Percentiles rank a stretch among this genome's conserved stretches.
These are phyloP conservation scores for Scaptodrosophila lebanonensis DNA, from an alignment of 1,140 invertebrate species.

Conservation along the genomic window DNA sequence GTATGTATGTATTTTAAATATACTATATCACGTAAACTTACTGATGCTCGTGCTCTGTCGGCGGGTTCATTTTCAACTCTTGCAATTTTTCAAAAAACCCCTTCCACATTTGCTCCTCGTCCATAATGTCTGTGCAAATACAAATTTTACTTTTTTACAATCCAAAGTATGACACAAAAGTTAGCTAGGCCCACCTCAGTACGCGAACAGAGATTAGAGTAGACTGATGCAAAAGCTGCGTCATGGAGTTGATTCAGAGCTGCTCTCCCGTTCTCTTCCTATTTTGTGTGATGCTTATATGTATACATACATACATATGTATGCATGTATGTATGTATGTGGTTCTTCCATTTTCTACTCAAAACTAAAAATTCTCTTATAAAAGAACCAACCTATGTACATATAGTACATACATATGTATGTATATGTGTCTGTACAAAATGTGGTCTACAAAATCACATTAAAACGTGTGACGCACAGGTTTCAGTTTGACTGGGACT, in stretches of 20 bases:
- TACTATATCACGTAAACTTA: too few relatives aligned
- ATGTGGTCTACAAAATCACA: too few relatives aligned
- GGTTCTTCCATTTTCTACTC: too few relatives aligned
- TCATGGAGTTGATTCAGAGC: slow-evolving; percentile 16
- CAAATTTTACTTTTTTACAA: background rate
- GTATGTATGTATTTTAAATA: background rate
- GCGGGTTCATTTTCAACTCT: slow-evolving; percentile 79
- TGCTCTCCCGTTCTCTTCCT: background rate
- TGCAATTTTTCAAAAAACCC: slow-evolving; percentile 81
- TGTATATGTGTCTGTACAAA: too few relatives aligned
- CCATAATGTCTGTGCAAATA: slow-evolving; percentile 27
- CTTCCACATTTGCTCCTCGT: slow-evolving; percentile 85
- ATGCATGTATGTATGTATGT: too few relatives aligned
- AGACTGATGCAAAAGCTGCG: slow-evolving; percentile 12
- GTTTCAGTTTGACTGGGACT: too few relatives aligned
- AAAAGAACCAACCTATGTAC: too few relatives aligned
- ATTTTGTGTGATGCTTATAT: too few relatives aligned
- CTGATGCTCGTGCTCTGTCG: slow-evolving; percentile 81
- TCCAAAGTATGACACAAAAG: background rate
- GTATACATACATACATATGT: too few relatives aligned
- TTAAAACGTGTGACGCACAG: too few relatives aligned
- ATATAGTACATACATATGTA: too few relatives aligned
- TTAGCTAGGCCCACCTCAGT: background rate
- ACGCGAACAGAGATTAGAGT: background rate
- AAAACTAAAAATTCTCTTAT: too few relatives aligned